Evolutionary conservation across 2,888 invertebrate genomes (phyloP).

Genomic region (Habrosyne pyritoides): DNA sequence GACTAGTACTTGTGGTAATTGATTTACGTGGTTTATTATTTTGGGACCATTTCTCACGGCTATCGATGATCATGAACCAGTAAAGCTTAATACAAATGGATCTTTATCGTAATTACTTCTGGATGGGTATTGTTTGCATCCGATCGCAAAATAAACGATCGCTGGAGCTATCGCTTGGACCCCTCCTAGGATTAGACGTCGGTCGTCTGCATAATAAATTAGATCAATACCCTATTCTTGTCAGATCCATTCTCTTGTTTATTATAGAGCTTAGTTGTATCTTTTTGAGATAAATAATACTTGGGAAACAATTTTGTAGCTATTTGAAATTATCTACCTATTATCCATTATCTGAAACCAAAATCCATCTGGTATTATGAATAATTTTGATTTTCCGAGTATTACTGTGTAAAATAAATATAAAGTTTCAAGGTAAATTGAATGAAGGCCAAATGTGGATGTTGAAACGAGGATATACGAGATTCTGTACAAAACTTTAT

Average conservation of each 20-base stretch:
- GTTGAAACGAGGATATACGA: constrained; percentile 37
- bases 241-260: constrained; percentile 40
- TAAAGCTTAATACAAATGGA: constrained; percentile 12
- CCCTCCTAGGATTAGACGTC: constrained; percentile 50
- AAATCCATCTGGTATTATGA: no score
- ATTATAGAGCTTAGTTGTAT: constrained; percentile 37
- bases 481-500: constrained; percentile 48
- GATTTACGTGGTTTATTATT: no score
- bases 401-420: background rate
- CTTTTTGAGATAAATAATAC: constrained; percentile 23
- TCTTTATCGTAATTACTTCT: constrained; percentile 46
- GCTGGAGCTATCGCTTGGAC: constrained; percentile 39
- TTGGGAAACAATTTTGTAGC: constrained; percentile 28
- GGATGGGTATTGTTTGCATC: constrained; percentile 47
- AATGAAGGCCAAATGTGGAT: constrained; percentile 1
- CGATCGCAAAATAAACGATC: constrained; percentile 48
- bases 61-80: background rate
- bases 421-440: background rate
- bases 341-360: no score
- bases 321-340: constrained; percentile 6
- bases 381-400: no score
- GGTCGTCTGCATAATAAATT: constrained; percentile 59
- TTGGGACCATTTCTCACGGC: background rate
- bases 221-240: constrained; percentile 49
- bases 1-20: no score